phyloP scores from a whole-genome alignment of 1,140 invertebrate genomes.

The Thrips palmi region DNA sequence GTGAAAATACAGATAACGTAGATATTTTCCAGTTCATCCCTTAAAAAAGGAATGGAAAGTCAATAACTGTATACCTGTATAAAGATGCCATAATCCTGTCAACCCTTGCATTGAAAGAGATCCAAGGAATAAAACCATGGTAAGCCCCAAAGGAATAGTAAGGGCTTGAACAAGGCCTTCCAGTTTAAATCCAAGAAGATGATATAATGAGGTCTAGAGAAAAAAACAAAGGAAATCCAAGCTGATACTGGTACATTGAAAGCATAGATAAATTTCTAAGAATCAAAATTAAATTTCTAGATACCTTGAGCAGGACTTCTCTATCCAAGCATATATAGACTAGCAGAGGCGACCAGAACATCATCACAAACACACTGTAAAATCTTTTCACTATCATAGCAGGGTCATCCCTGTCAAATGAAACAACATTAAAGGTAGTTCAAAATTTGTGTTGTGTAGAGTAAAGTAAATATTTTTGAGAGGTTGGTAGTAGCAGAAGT shows the following conservation, averaged over 20 bases:
- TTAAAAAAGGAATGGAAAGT: slow-evolving; percentile 9
- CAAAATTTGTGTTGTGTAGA: neutral
- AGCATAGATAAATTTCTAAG: slow-evolving; percentile 8
- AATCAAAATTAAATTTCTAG: slow-evolving; percentile 9
- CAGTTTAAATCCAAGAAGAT: slow-evolving; percentile 55
- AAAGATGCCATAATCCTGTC: slow-evolving; percentile 46
- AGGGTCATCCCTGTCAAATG: slow-evolving; percentile 59
- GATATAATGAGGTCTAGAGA: slow-evolving; percentile 40
- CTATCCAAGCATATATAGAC: slow-evolving; percentile 47
- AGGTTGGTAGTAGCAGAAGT: too few relatives aligned
- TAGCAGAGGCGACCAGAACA: slow-evolving; percentile 56
- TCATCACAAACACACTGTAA: slow-evolving; percentile 63
- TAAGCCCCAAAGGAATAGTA: slow-evolving; percentile 58
- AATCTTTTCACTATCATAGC: slow-evolving; percentile 76
- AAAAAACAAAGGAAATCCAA: slow-evolving; percentile 10
- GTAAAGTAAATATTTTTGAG: neutral
- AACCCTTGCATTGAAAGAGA: slow-evolving; percentile 53
- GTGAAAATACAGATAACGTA: neutral
- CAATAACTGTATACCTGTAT: slow-evolving; percentile 32
- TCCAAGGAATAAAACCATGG: slow-evolving; percentile 68
- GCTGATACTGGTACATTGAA: too few relatives aligned
- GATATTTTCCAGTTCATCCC: slow-evolving; percentile 8
- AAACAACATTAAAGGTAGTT: slow-evolving; percentile 12
- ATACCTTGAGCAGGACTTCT: slow-evolving; percentile 34
- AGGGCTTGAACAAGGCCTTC: slow-evolving; percentile 52